Evolutionary conservation across 2,888 invertebrate genomes (phyloP).

Genomic region (Dastarcus helophoroides): DNA sequence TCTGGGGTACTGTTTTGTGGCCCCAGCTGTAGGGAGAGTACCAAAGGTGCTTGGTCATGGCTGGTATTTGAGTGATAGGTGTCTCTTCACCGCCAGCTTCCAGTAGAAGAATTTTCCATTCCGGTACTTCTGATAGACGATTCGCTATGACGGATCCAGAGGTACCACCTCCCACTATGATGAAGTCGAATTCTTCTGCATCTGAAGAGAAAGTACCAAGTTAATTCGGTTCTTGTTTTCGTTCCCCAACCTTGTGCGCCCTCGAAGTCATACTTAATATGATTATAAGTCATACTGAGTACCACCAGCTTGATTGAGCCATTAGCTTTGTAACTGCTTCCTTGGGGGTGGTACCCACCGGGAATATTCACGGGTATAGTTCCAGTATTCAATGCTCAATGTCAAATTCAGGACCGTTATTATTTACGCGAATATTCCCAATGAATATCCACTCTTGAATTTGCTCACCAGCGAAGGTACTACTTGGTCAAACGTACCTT

Average conservation of each 20-base stretch:
- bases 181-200: constrained; percentile 33
- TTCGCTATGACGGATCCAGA: constrained; percentile 41
- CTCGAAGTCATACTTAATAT: no score
- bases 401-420: no score
- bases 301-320: no score
- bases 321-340: no score
- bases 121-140: constrained; percentile 37
- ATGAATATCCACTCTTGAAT: neutral
- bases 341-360: no score
- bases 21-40: constrained; percentile 46
- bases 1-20: constrained; percentile 43
- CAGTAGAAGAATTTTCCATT: constrained; percentile 28
- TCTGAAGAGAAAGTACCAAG: no score
- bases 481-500: constrained; percentile 21
- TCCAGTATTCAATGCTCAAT: no score
- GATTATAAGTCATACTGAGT: no score
- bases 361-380: no score
- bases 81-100: constrained; percentile 43
- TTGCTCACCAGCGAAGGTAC: no score
- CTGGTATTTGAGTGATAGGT: constrained; percentile 38
- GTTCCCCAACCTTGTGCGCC: no score
- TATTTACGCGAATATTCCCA: neutral
- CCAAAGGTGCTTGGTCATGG: constrained; percentile 33
- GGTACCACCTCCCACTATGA: constrained; percentile 39
- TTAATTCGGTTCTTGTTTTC: no score